A percentile compares a stretch with the other conserved stretches of the same genome.
These are phyloP conservation scores for Lepidocyrtoides sp. DNA, from an alignment of 2,888 invertebrate genomes.

Conservation along the genomic window DNA sequence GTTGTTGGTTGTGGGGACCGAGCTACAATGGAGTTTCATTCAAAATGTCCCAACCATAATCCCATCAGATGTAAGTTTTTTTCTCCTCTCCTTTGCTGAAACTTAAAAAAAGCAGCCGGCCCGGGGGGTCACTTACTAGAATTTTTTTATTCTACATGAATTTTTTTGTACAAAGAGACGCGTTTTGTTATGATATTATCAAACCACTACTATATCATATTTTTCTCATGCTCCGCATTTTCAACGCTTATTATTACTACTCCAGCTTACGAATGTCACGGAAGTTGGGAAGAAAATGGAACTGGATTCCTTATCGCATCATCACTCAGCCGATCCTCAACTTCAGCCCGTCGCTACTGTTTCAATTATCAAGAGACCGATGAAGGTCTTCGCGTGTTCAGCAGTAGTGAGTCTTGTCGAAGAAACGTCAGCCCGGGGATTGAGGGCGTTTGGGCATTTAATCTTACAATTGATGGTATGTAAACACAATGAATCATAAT, in stretches of 20 bases:
- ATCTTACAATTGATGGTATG: slow-evolving; percentile 90
- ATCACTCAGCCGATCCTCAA: slow-evolving; percentile 87
- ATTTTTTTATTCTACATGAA: slow-evolving; percentile 14
- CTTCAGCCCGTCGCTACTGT: slow-evolving; percentile 89
- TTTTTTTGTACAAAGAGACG: too few relatives aligned
- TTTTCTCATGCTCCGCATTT: slow-evolving; percentile 44
- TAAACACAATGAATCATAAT: slow-evolving; percentile 80
- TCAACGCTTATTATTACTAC: background rate
- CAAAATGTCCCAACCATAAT: slow-evolving; percentile 85
- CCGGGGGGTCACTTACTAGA: slow-evolving; percentile 89
- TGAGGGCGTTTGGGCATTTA: slow-evolving; percentile 89
- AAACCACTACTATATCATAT: background rate
- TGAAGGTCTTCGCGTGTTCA: slow-evolving; percentile 86
- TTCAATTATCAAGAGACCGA: slow-evolving; percentile 88
- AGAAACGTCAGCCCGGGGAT: slow-evolving; percentile 88
- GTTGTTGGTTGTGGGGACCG: slow-evolving; percentile 89
- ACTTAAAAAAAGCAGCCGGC: slow-evolving; percentile 91
- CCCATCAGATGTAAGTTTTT: slow-evolving; percentile 85
- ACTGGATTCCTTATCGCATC: slow-evolving; percentile 91
- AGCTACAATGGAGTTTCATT: slow-evolving; percentile 86
- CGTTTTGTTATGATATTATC: slow-evolving; percentile 8
- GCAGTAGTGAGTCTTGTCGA: slow-evolving; percentile 88
- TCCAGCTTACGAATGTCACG: slow-evolving; percentile 91
- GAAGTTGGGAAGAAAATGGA: slow-evolving; percentile 90
- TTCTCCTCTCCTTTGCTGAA: slow-evolving; percentile 86